Evolutionary conservation across 1,140 invertebrate species (phyloP), one percentile per base, ranked within the genome.

Genomic region (Drosophila sp.): DNA sequence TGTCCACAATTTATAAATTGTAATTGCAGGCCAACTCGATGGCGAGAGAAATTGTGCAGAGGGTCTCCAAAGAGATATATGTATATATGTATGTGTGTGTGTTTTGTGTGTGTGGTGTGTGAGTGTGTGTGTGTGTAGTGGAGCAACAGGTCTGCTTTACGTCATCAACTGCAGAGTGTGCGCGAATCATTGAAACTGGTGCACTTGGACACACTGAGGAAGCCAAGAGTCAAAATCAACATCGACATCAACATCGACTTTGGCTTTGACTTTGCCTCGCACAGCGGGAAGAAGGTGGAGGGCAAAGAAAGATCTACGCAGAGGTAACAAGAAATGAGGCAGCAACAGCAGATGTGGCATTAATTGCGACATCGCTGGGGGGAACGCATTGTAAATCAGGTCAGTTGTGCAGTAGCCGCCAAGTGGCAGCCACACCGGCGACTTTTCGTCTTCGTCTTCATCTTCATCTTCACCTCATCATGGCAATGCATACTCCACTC

Each of bases 371-470:
- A 81, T 53, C 65, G 9, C 14, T 40, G 27, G 5, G 18, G 18
- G 34, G 45, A 36, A 7, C 13, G 25, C 32, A 45, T 58, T 40
- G 36, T 41, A 86, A 86, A 86, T 45, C 66, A 81, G 81, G 81
- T 86, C 81, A 86, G 61, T 54, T 81, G 78, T 86, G 81, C 81
- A 86, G 81, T 81, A 86, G 81, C 62, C 64, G 48, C 54, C 69
- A 51, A 79, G 67, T 59, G 53, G 70, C 72, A 63, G 59, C 61
- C 59, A 51, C 56, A 59, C 18, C 36, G 29, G 16, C 66, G 46
- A 69, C 58, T 45, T 53, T 48, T 36, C 41, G 51, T 54, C 29
- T 74, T 63, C 21, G 61, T 63, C 29, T 27, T 25, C 14, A 7
- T 7, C 56, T 51, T 27, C 18, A 36, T 53, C 54, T 67, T 34